Conservation (phyloP, 2,888 invertebrate species). For the Anthoptus insignis region DNA sequence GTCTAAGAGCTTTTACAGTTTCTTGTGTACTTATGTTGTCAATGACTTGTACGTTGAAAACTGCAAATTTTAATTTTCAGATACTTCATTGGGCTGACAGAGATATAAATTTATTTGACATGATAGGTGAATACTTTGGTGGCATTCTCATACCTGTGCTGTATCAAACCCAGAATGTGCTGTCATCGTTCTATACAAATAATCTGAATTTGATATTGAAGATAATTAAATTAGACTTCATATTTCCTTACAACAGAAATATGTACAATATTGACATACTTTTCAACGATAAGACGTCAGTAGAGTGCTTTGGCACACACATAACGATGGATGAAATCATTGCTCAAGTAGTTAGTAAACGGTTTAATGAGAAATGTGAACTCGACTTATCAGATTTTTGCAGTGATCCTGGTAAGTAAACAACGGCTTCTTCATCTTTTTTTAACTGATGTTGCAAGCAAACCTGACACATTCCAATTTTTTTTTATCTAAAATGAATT, state of each 20-base stretch:
- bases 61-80: constrained; percentile 58
- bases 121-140: constrained; percentile 62
- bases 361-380: constrained; percentile 66
- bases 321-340: constrained; percentile 69
- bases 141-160: constrained; percentile 65
- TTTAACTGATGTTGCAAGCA: no score
- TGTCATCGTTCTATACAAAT: constrained; percentile 71
- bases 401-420: constrained; percentile 66
- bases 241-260: constrained; percentile 69
- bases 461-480: no score
- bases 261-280: constrained; percentile 74
- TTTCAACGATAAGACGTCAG: constrained; percentile 70
- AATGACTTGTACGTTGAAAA: background rate
- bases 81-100: constrained; percentile 70
- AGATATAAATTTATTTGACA: constrained; percentile 62
- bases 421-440: no score
- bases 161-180: constrained; percentile 56
- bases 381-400: constrained; percentile 73
- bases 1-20: no score
- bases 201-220: constrained; percentile 66
- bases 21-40: no score
- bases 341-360: constrained; percentile 61
- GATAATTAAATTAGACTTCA: constrained; percentile 71
- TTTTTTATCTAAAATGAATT: no score
- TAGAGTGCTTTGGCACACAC: constrained; percentile 64